Percentiles rank a stretch among this genome's conserved stretches.
phyloP scores from a whole-genome alignment of 2,888 invertebrate species.

The Podotricha telesiphe region DNA sequence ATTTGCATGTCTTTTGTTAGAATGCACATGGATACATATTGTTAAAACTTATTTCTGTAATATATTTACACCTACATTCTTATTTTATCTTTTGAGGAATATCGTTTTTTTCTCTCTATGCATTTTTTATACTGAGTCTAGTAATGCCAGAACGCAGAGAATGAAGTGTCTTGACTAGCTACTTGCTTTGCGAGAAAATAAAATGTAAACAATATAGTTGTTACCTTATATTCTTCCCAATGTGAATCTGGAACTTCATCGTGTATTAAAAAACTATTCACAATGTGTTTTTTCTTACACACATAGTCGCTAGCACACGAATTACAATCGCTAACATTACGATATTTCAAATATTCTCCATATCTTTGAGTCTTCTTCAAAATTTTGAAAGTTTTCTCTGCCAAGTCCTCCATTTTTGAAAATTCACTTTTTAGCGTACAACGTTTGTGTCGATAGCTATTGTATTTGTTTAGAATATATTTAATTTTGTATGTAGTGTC shows the following conservation, averaged over 20 bases:
- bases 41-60: too few relatives aligned
- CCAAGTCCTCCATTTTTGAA: constrained; percentile 49
- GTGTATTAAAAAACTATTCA: constrained; percentile 58
- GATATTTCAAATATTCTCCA: constrained; percentile 54
- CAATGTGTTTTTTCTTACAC: constrained; percentile 55
- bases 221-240: constrained; percentile 74
- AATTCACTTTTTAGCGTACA: constrained; percentile 47
- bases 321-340: constrained; percentile 59
- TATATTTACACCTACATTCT: too few relatives aligned
- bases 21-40: too few relatives aligned
- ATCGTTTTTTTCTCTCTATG: too few relatives aligned
- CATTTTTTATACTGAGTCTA: too few relatives aligned
- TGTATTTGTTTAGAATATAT: constrained; percentile 51
- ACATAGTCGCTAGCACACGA: constrained; percentile 39
- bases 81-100: too few relatives aligned
- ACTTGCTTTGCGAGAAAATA: not conserved
- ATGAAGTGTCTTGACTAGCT: too few relatives aligned
- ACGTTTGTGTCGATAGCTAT: constrained; percentile 47
- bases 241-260: constrained; percentile 62
- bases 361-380: constrained; percentile 56
- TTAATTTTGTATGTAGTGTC: constrained; percentile 54
- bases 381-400: constrained; percentile 52
- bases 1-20: too few relatives aligned
- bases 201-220: constrained; percentile 23
- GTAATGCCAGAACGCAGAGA: too few relatives aligned